Percentiles rank a stretch among this genome's conserved stretches.
These are phyloP conservation scores for Hippotragus niger DNA, from an alignment of 2,113 vertebrate species.

Conservation along the genomic window DNA sequence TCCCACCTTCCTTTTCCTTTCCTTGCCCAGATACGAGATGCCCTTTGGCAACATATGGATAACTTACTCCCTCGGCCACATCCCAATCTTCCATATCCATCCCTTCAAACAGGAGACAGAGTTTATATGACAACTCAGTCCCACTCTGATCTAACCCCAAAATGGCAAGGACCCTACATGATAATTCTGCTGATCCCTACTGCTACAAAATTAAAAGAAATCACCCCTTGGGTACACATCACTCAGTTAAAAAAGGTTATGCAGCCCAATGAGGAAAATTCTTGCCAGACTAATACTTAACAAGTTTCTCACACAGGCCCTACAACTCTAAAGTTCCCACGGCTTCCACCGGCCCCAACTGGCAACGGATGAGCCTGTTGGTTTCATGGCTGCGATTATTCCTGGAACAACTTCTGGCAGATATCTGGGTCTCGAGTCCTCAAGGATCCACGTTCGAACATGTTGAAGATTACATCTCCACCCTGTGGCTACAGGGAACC, in stretches of 20 bases:
- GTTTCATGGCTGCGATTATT: not conserved
- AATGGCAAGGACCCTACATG: not conserved
- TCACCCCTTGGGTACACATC: not conserved
- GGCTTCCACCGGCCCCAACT: not conserved
- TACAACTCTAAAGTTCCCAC: too few species aligned
- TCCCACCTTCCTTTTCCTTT: not conserved
- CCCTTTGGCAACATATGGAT: not conserved
- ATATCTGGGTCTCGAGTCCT: not conserved
- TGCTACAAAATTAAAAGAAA: not conserved
- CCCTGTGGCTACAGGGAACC: not conserved
- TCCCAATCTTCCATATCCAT: not conserved
- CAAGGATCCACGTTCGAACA: not conserved
- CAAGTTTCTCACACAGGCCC: not conserved
- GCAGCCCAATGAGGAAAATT: not conserved
- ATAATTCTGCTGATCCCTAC: not conserved
- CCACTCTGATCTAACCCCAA: not conserved
- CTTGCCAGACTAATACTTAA: not conserved
- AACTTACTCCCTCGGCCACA: not conserved
- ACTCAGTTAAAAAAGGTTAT: not conserved
- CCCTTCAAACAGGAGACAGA: not conserved
- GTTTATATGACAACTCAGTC: not conserved
- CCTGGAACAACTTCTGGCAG: not conserved
- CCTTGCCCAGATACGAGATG: not conserved
- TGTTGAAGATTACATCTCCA: not conserved
- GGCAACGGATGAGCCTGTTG: accelerated